Base-by-base conservation (phyloP, 1,140 invertebrate species). In the Phocides pigmalion region DNA sequence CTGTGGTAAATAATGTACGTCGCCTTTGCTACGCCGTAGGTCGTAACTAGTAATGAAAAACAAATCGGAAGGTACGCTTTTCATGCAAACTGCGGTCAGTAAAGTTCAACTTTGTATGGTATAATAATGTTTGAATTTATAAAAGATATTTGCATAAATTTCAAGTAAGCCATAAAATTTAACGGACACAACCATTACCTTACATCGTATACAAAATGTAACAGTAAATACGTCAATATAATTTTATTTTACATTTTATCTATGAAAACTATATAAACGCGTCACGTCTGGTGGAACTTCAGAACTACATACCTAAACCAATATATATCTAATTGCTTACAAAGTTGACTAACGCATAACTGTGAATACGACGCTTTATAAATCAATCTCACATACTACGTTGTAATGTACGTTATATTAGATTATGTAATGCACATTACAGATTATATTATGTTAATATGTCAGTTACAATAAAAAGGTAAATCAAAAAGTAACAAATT, bases 21-120 rank as follows among this genome's bases (percentile, higher is more conserved):
- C 19, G 51, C 20, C 39, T 42, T 12, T 37, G 51, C 51, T 42
- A 56, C 51, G 51, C 12, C 51, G 37, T 56, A 56, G 51, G 37
- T 11, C 37, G 32, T 42, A 54, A 16, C 51, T 25, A 11, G 19
- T 20, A 1, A 41, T 41, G 17, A 56, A 56, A 42, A 56, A 41
- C 35, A 54, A 41, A 54, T 41, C 17, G 2, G 9, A 46, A 22
- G 12, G 4, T 25, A 22, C 22, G 6, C 20, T 42, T 56, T 42
- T 41, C 20, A 41, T 41, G 46, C 46, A 49, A 49, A 49, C 22
- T 28, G 42, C 17, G 46, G 22, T 28, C 14, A 14, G 20, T 49
- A 12, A 49, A 28, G 46, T 15, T 49, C 5, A 14, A 49, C 22
- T 28, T 20, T 22, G n/a, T 19, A 22, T 35, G 1, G n/a, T 35